A percentile compares a stretch with the other conserved stretches of the same genome.
Conservation (phyloP, 2,888 invertebrate species). For the Andrena flavipes region DNA sequence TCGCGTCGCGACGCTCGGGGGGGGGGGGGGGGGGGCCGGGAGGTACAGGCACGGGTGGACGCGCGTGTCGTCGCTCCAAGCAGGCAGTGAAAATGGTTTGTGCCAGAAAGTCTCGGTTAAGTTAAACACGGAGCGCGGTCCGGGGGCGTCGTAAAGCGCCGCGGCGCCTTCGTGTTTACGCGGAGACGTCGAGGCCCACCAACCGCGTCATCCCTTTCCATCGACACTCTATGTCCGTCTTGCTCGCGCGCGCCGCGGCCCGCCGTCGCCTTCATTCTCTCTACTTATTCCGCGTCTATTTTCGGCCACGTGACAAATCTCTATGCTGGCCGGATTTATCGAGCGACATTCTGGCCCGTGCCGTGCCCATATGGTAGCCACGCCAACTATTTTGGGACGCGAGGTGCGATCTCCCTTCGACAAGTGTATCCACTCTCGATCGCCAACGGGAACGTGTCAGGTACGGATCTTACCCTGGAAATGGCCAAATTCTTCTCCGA, state of each 20-base stretch:
- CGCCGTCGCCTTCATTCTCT: conserved; percentile 24
- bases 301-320: conserved; percentile 73
- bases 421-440: conserved; percentile 21
- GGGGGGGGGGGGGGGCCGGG: background rate
- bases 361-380: conserved; percentile 71
- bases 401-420: conserved; percentile 60
- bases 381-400: conserved; percentile 63
- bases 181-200: conserved; percentile 74
- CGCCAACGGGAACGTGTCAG: conserved; percentile 8
- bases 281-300: conserved; percentile 71
- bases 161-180: conserved; percentile 87
- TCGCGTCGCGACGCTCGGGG: conserved; percentile 65
- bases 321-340: conserved; percentile 69
- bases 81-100: conserved; percentile 75
- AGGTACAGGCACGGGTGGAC: conserved; percentile 51
- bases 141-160: conserved; percentile 85
- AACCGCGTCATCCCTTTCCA: conserved; percentile 71
- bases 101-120: conserved; percentile 79
- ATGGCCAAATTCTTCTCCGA: background rate
- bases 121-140: conserved; percentile 78
- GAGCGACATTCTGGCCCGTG: conserved; percentile 71
- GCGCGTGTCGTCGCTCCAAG: conserved; percentile 72
- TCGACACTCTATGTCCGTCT: conserved; percentile 49
- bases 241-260: background rate
- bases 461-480: background rate